Evolutionary conservation across 64 coral and sea anemone genomes (phyloP), one percentile per base, ranked within the genome.

Genomic region (Acropora tenuis): DNA sequence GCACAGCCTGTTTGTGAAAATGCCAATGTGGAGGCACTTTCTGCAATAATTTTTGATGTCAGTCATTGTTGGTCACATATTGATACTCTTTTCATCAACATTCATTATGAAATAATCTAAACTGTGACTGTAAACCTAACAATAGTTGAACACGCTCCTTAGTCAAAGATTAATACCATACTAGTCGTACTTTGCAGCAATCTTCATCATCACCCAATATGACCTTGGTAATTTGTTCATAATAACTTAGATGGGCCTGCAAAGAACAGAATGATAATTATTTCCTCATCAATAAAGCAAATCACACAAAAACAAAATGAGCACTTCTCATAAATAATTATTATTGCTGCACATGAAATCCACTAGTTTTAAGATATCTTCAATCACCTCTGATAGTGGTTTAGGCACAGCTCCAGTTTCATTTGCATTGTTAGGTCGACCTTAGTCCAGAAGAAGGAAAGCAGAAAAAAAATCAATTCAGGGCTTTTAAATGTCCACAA

Each of bases 201-300:
- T 83, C 80, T 42, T 96, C 95, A 45, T 94, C 90, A 16, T 96
- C 88, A 74, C 95, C 95, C 68, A 96, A 89, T 9, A 90, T 69
- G 16, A 92, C 52, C 40, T 96, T 96, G 11, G 95, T 96, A 77
- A 94, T 85, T 44, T 87, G 83, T 47, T 96, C 88, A 83, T 96
- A 96, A 88, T 96, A 96, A 59, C 73, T 84, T 18, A 88, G 81
- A 73, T 88, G 86, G 45, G 69, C 82, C 95, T 96, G 78, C 43
- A 47, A 10, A 88, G 57, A 84, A 42, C 7, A 46, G 12, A 43
- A 43, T 45, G 15, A 3, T 44, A 76, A 76, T 0, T 44, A 45
- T 76, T 76, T 44, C 6, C 42, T 13, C 11, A 68, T 13, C 0
- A 16, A 55, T 55, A 2, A 7, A 10, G 6, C 5, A 7, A 5